Conservation (phyloP, 2,888 invertebrate species). For the Aplocera efformata region DNA sequence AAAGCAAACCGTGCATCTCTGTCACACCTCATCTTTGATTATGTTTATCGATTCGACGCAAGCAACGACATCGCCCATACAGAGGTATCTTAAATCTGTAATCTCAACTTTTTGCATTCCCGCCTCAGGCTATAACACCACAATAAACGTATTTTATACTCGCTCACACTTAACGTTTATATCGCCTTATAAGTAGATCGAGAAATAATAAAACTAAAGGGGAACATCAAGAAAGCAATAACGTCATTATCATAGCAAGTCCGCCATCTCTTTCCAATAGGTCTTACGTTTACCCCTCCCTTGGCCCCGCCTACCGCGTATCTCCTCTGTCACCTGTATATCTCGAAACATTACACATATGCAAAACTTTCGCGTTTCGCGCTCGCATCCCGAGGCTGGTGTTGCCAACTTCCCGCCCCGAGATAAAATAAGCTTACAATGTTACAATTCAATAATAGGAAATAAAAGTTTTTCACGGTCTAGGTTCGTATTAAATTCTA, state of each 20-base stretch:
- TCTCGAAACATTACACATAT: conserved; percentile 81
- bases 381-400: conserved; percentile 54
- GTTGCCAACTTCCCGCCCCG: too few species aligned
- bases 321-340: conserved; percentile 79
- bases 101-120: conserved; percentile 74
- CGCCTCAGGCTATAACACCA: conserved; percentile 62
- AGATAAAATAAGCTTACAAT: too few species aligned
- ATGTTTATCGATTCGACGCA: conserved; percentile 53
- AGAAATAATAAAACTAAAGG: conserved; percentile 79
- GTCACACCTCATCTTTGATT: conserved; percentile 44
- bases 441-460: too few species aligned
- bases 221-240: conserved; percentile 80
- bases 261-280: conserved; percentile 79
- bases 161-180: conserved; percentile 77
- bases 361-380: conserved; percentile 76
- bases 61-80: conserved; percentile 50
- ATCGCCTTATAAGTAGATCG: conserved; percentile 79
- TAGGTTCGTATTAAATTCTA: too few species aligned
- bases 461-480: too few species aligned
- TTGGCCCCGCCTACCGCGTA: conserved; percentile 74
- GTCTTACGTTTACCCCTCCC: conserved; percentile 62
- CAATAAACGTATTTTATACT: conserved; percentile 77
- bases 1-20: conserved; percentile 8
- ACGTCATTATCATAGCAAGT: conserved; percentile 80
- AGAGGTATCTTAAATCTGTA: conserved; percentile 66